phyloP scores from a whole-genome alignment of 2,888 invertebrate genomes.

The Ennomos fuscantarius region DNA sequence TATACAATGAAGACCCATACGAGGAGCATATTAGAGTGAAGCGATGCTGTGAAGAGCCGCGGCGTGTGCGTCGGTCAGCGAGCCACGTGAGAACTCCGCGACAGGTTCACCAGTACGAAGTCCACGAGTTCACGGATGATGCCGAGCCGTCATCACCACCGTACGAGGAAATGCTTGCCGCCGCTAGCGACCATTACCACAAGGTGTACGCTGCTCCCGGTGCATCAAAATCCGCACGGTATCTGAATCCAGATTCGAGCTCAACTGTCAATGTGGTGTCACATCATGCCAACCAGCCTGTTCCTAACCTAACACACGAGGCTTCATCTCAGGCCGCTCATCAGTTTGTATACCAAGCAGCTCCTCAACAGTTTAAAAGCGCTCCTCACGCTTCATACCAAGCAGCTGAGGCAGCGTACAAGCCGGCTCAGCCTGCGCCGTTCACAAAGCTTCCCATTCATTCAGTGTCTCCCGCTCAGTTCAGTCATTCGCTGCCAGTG shows the following conservation, averaged over 20 bases:
- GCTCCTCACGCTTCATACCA: neutral
- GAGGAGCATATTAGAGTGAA: conserved; percentile 68
- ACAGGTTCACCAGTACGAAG: conserved; percentile 75
- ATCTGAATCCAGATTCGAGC: conserved; percentile 38
- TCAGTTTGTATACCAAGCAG: neutral
- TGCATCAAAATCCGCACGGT: conserved; percentile 35
- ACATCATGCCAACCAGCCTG: conserved; percentile 4
- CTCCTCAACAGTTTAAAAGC: neutral
- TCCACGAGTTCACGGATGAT: conserved; percentile 70
- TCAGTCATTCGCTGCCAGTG: conserved; percentile 35
- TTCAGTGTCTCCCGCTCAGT: conserved; percentile 33
- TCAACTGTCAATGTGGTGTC: conserved; percentile 30
- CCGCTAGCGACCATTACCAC: conserved; percentile 77
- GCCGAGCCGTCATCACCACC: conserved; percentile 57
- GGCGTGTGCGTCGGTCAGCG: conserved; percentile 48
- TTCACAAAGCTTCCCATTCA: conserved; percentile 17
- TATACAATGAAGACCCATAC: conserved; percentile 56
- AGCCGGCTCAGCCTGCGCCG: conserved; percentile 27
- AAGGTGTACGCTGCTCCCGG: conserved; percentile 57
- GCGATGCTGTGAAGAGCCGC: conserved; percentile 52
- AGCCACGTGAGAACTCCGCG: conserved; percentile 59
- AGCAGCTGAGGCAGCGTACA: conserved; percentile 14
- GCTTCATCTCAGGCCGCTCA: conserved; percentile 9
- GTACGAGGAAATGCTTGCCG: conserved; percentile 76
- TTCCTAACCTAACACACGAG: neutral